Evolutionary conservation across 2,888 invertebrate species (phyloP).

Genomic region (Helleia helle): DNA sequence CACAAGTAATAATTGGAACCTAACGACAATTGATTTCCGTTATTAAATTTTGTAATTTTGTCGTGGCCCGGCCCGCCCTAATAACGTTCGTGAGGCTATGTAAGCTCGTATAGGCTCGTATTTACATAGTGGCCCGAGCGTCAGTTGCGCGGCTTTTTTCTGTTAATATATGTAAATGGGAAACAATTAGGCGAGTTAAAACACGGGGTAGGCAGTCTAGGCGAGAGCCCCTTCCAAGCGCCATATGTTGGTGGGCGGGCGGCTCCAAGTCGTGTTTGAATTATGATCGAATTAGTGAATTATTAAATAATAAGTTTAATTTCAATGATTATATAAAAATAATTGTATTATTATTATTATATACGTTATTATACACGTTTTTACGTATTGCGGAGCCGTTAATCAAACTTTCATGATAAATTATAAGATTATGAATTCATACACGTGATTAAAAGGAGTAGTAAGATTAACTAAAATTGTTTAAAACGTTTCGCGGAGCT

Average conservation of each 20-base stretch:
- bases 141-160: conserved; percentile 61
- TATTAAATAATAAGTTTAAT: too few relatives aligned
- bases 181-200: conserved; percentile 73
- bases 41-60: conserved; percentile 46
- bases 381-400: too few relatives aligned
- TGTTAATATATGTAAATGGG: conserved; percentile 71
- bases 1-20: conserved; percentile 38
- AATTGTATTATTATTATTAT: too few relatives aligned
- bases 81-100: conserved; percentile 34
- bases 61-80: conserved; percentile 36
- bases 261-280: conserved; percentile 17
- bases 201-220: conserved; percentile 70
- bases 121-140: conserved; percentile 55
- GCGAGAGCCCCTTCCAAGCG: conserved; percentile 51
- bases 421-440: too few relatives aligned
- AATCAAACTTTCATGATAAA: too few relatives aligned
- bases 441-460: too few relatives aligned
- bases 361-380: too few relatives aligned
- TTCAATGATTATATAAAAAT: too few relatives aligned
- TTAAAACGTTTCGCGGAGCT: too few relatives aligned
- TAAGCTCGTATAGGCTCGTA: conserved; percentile 30
- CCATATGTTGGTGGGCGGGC: conserved; percentile 66
- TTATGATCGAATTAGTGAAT: not conserved
- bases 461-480: too few relatives aligned
- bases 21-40: conserved; percentile 57